Conservation (phyloP, 1,140 invertebrate genomes). For the Wasmannia auropunctata region DNA sequence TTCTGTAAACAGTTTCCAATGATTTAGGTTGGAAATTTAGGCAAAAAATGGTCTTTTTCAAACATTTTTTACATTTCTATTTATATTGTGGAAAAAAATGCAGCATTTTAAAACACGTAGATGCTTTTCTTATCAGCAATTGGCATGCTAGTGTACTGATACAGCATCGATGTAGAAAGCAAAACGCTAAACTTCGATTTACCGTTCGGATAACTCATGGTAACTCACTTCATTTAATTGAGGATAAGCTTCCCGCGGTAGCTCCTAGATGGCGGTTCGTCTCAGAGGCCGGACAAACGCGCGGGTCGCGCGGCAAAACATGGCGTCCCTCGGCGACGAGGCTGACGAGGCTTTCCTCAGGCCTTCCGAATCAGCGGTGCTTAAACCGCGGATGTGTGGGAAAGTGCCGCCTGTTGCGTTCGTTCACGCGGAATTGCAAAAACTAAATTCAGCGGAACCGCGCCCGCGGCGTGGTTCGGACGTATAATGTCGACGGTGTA, state of each 20-base stretch:
- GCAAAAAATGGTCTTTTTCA: too few relatives aligned
- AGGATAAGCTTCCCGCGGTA: neutral
- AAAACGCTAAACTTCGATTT: neutral
- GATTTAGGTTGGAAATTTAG: too few relatives aligned
- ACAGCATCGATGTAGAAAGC: too few relatives aligned
- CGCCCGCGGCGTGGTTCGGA: neutral
- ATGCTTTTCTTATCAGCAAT: too few relatives aligned
- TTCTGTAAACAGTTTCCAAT: too few relatives aligned
- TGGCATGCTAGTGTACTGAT: too few relatives aligned
- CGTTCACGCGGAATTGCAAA: constrained; percentile 27
- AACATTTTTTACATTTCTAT: too few relatives aligned
- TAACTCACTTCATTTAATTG: too few relatives aligned
- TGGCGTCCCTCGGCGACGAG: neutral
- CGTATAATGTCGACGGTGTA: neutral
- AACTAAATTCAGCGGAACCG: constrained; percentile 19
- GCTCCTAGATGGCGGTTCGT: neutral
- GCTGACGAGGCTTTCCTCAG: neutral
- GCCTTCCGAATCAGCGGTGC: neutral
- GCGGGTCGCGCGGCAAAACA: neutral
- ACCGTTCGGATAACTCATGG: neutral
- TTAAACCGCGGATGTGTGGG: constrained; percentile 1
- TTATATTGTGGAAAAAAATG: too few relatives aligned
- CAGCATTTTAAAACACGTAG: too few relatives aligned
- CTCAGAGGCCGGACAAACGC: too few relatives aligned
- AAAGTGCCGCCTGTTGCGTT: constrained; percentile 26